Percentiles rank a stretch among this genome's conserved stretches.
phyloP scores from a whole-genome alignment of 2,113 vertebrate genomes.

The Anoplopoma fimbria region DNA sequence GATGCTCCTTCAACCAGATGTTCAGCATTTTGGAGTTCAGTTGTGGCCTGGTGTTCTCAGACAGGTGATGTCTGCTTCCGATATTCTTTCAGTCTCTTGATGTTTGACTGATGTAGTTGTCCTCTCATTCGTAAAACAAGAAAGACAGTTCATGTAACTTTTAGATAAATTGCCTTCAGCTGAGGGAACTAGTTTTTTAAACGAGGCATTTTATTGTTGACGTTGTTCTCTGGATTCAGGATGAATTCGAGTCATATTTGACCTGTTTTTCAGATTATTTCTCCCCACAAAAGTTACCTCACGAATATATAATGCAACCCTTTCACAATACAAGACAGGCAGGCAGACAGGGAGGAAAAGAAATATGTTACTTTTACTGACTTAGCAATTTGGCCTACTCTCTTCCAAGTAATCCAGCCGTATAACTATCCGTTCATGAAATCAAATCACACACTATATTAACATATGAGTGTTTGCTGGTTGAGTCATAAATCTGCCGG shows the following conservation, averaged over 20 bases:
- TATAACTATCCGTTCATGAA: not conserved
- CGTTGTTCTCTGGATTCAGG: not conserved
- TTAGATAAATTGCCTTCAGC: not conserved
- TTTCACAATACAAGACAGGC: not conserved
- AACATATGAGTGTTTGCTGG: too few relatives aligned
- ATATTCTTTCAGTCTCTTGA: not conserved
- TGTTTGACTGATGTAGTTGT: too few relatives aligned
- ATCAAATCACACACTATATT: not conserved
- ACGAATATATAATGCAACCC: not conserved
- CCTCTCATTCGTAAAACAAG: not conserved
- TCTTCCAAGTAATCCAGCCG: not conserved
- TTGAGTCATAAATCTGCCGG: not conserved
- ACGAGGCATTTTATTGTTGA: not conserved
- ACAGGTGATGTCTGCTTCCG: not conserved
- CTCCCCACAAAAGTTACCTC: not conserved
- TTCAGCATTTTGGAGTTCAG: not conserved
- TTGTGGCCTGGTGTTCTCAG: not conserved
- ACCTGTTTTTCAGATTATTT: not conserved
- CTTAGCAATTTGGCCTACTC: not conserved
- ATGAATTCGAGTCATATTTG: not conserved
- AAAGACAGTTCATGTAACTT: not conserved
- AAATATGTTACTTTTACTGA: not conserved
- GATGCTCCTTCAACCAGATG: not conserved
- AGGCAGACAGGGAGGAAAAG: not conserved
- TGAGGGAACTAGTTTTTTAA: not conserved